Percentiles rank a stretch among this genome's conserved stretches.
These are phyloP conservation scores for Periparus ater DNA, from an alignment of 2,797 vertebrate species.

Conservation along the genomic window DNA sequence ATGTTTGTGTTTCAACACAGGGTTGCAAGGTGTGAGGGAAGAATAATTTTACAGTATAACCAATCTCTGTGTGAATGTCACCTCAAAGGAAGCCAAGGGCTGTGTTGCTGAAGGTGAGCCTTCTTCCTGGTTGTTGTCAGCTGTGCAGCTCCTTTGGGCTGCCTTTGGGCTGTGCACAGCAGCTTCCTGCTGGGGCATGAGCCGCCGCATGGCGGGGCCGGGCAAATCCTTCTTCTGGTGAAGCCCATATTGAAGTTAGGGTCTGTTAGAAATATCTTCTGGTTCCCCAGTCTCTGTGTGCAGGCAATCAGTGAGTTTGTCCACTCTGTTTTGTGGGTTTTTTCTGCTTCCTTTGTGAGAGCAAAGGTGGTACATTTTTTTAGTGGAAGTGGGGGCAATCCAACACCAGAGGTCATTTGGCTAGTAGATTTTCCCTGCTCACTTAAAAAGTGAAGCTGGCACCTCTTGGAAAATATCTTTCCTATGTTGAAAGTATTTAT, in stretches of 20 bases:
- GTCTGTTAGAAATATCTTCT: neutral
- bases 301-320: neutral
- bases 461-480: neutral
- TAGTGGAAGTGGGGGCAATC: neutral
- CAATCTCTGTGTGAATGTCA: conserved; percentile 7
- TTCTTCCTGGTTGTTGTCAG: neutral
- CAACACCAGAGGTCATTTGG: neutral
- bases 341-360: neutral
- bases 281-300: neutral
- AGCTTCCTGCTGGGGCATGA: neutral
- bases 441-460: neutral
- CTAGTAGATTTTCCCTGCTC: neutral
- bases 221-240: neutral
- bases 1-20: conserved; percentile 21
- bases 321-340: neutral
- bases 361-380: neutral
- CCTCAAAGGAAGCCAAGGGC: neutral
- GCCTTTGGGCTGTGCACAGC: fast-evolving
- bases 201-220: fast-evolving
- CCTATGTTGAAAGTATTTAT: neutral
- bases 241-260: neutral
- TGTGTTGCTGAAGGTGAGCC: neutral
- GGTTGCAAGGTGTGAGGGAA: neutral
- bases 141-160: neutral
- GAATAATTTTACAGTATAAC: neutral